Base-by-base conservation (phyloP, 1,140 invertebrate genomes). In the Plutomurus gul region DNA sequence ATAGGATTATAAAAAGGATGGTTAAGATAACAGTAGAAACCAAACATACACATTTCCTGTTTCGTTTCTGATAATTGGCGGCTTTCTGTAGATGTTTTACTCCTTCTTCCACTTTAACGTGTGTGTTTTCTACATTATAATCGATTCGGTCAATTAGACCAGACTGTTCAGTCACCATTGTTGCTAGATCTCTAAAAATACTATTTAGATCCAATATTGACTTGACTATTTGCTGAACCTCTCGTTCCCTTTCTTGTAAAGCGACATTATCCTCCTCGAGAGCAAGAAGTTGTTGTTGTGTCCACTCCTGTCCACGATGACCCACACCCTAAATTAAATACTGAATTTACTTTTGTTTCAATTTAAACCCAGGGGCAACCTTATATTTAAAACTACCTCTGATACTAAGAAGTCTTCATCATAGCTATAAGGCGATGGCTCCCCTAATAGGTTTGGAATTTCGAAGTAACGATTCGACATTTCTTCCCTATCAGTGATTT, bases 141-240 rank as follows among this genome's bases (percentile, higher is more conserved):
- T 99, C 97, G 85, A 99, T 99, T 37, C 95, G 96, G 86, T 98
- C 96, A 72, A 99, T 92, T 7, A 95, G 91, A 84, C 96, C 93
- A n/a, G 96, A 96, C 87, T 99, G 98, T 81, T 82, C 90, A 30
- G 88, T 87, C 27, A 92, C 89, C 87, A 92, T 89, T 3, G 88
- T 85, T 5, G 89, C 88, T 33, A 92, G 84, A 83, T 92, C 91
- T 87, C 96, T 95, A 85, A 98, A 99, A 82, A 99, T 93, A 81
- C 95, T 91, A 87, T 98, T 98, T 46, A 99, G 89, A 86, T 98
- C 96, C 36, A 93, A 89, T 84, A 99, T 97, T 6, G 95, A 97
- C 84, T 93, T 91, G 1, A 98, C 94, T 83, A 99, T 95, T 84
- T 93, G 91, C 30, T 92, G 92, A 4, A 98, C 95, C 88, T 98